Conservation (phyloP, 1,140 invertebrate genomes). For the roundworm (Caenorhabditis elegans) region WBcel235 BX284602.5:4718001-4718500, state of each 20-base stretch:
- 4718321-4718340: neutral
- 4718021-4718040: too few species aligned
- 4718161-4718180: too few species aligned
- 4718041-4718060: too few species aligned
- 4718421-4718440: slow-evolving; percentile 38
- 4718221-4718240: slow-evolving; percentile 34
- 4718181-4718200: too few species aligned
- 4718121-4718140: too few species aligned
- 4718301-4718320: slow-evolving; percentile 36
- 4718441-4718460: neutral
- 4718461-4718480: neutral
- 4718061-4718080: too few species aligned
- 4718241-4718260: slow-evolving; percentile 46
- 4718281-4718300: slow-evolving; percentile 46
- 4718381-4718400: slow-evolving; percentile 38
- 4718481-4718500: neutral
- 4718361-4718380: slow-evolving; percentile 35
- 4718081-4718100: too few species aligned
- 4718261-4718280: slow-evolving; percentile 42
- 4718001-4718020: too few species aligned
- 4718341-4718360: neutral
- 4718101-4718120: too few species aligned
- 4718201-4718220: slow-evolving; percentile 50
- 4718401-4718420: slow-evolving; percentile 10
- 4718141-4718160: too few species aligned